Evolutionary conservation across 2,797 vertebrate species (phyloP).

Genomic region (Nyctibius grandis): DNA sequence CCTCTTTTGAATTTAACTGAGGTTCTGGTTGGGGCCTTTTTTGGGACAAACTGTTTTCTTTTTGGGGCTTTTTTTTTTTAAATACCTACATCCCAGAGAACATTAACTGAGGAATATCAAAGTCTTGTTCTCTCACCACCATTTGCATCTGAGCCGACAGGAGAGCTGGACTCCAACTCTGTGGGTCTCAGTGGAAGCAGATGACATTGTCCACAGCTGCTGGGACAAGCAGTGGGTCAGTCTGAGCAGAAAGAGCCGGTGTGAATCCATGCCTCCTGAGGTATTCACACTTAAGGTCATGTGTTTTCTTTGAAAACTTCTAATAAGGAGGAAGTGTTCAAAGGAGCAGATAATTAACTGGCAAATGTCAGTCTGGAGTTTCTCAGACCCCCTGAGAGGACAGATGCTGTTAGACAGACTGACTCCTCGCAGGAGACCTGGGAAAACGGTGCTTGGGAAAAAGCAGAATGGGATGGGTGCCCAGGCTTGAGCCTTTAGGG

Average conservation of each 20-base stretch:
- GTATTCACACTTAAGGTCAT: background rate
- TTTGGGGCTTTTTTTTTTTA: background rate
- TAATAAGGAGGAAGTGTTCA: background rate
- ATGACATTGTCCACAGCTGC: background rate
- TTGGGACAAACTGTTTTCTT: background rate
- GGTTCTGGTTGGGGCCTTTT: background rate
- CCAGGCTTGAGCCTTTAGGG: background rate
- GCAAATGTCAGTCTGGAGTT: background rate
- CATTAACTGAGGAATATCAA: background rate
- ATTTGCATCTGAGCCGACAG: background rate
- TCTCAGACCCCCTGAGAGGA: background rate
- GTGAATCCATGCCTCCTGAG: background rate
- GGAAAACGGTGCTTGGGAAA: background rate
- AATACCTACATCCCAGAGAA: background rate
- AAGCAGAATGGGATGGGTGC: background rate
- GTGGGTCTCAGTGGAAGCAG: background rate
- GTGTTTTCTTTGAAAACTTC: background rate
- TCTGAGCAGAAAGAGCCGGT: background rate
- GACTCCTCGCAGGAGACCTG: background rate
- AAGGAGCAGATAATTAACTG: background rate
- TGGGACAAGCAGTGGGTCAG: background rate
- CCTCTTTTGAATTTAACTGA: background rate
- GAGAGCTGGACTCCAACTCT: background rate
- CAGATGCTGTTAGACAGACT: background rate
- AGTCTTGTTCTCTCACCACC: background rate